These are phyloP conservation scores for Euura saliciscinereae DNA, from an alignment of 1,140 invertebrate genomes.

Conservation along the genomic window DNA sequence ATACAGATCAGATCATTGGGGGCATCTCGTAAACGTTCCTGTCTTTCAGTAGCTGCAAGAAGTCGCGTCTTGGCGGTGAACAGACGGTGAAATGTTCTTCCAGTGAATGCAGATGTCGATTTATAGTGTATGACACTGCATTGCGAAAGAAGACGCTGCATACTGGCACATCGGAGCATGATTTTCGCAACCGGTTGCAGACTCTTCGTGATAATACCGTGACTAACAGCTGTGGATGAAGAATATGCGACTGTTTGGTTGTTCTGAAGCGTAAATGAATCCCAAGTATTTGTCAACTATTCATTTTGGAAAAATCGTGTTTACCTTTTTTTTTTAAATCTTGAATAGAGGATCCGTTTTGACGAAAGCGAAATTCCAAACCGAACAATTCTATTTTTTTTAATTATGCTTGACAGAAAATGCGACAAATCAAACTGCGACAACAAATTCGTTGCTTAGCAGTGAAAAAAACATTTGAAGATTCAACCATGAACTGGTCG, in stretches of 20 bases:
- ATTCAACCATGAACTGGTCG: neutral
- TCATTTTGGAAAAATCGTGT: too few relatives aligned
- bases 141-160: neutral
- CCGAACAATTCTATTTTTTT: too few relatives aligned
- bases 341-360: neutral
- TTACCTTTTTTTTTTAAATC: neutral
- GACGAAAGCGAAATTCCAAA: neutral
- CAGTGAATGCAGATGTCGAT: neutral
- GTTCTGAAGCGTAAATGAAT: too few relatives aligned
- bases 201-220: too few relatives aligned
- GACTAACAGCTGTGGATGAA: too few relatives aligned
- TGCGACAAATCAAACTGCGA: neutral
- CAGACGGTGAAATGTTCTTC: neutral
- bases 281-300: too few relatives aligned
- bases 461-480: neutral
- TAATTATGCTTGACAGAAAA: neutral
- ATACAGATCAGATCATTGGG: neutral
- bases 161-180: neutral
- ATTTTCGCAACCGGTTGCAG: neutral
- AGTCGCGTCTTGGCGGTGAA: neutral
- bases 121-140: neutral
- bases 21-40: constrained; percentile 8
- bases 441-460: neutral
- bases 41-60: neutral
- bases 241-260: too few relatives aligned